phyloP scores from a whole-genome alignment of 23 tunicate species.

The Diplosoma virens region DNA sequence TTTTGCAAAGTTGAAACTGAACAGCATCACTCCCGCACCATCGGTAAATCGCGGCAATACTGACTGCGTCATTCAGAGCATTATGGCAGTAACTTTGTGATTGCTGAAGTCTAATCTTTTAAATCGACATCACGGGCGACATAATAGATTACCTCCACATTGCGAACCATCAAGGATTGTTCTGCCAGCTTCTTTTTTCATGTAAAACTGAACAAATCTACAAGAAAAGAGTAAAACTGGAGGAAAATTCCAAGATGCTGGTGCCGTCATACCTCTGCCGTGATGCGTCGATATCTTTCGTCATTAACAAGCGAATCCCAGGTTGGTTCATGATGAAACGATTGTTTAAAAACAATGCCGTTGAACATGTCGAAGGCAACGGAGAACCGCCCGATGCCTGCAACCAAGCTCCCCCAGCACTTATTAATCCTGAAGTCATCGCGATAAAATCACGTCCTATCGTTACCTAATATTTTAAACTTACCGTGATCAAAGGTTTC shows the following conservation, averaged over 20 bases:
- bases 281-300: conserved; percentile 61
- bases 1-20: no score
- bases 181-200: background rate
- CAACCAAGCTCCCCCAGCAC: conserved; percentile 36
- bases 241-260: background rate
- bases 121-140: no score
- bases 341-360: conserved; percentile 23
- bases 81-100: no score
- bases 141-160: no score
- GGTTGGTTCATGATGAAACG: conserved; percentile 40
- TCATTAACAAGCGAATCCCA: conserved; percentile 48
- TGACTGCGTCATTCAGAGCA: no score
- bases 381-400: conserved; percentile 48
- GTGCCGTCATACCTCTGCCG: conserved; percentile 34
- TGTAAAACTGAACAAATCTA: conserved; percentile 62
- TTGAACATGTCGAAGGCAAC: conserved; percentile 31
- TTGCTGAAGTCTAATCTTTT: no score
- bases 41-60: no score
- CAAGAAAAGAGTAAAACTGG: background rate
- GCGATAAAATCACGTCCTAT: background rate
- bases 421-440: background rate
- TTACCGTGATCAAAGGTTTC: conserved; percentile 48
- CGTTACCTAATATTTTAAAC: no score
- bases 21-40: no score
- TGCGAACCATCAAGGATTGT: no score